Conservation (phyloP, 2,113 vertebrate genomes). For the Ranitomeya imitator region DNA sequence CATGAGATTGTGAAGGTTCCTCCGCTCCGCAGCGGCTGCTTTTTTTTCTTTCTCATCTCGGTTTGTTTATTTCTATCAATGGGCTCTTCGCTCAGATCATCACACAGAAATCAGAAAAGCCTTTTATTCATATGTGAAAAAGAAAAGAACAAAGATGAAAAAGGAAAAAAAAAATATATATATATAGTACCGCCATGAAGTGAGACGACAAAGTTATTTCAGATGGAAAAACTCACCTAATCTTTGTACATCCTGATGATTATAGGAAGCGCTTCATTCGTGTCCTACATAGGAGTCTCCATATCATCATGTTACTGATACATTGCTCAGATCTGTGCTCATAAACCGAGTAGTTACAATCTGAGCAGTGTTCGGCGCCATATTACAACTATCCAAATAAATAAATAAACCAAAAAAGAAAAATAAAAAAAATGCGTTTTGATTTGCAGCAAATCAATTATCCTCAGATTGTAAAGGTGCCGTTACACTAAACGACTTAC, state of each 20-base stretch:
- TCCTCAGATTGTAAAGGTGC: no score
- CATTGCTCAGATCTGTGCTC: no score
- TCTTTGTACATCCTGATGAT: no score
- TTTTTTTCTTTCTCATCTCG: background rate
- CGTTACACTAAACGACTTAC: no score
- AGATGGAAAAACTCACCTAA: background rate
- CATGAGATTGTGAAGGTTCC: background rate
- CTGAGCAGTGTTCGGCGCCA: no score
- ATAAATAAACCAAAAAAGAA: no score
- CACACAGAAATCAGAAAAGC: background rate
- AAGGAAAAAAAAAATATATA: background rate
- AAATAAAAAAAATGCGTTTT: no score
- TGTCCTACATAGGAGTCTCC: background rate
- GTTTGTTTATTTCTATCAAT: background rate
- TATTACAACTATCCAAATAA: no score
- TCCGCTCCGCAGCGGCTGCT: background rate
- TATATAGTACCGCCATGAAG: background rate
- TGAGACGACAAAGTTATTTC: background rate
- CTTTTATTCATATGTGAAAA: background rate
- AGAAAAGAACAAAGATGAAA: conserved; percentile 6
- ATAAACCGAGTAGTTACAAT: no score
- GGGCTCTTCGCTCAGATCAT: background rate
- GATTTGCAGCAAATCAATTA: no score
- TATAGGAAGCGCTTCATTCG: background rate
- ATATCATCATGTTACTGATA: no score